Conservation (phyloP, 1,140 invertebrate species). For the Drosophila nannoptera region DNA sequence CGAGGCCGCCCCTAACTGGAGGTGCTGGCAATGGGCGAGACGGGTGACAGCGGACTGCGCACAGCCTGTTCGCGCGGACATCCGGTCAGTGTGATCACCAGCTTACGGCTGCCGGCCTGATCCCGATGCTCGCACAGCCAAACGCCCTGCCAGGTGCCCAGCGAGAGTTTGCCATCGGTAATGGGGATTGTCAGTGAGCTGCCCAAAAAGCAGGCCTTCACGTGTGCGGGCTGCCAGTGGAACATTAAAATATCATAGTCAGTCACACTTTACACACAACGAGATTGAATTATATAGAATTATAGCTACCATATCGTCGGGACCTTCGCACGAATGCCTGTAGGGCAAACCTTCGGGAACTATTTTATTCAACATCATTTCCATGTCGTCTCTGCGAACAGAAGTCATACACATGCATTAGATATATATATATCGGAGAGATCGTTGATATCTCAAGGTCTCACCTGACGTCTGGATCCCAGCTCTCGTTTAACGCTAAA, state of each 20-base stretch:
- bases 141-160: conserved; percentile 98
- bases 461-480: conserved; percentile 94
- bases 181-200: conserved; percentile 97
- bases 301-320: conserved; percentile 94
- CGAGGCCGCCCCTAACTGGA: conserved; percentile 89
- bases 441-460: not conserved
- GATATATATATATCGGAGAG: not conserved
- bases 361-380: conserved; percentile 99
- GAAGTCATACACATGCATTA: not conserved
- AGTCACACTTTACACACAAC: not conserved
- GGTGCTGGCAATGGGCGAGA: conserved; percentile 90
- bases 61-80: conserved; percentile 88
- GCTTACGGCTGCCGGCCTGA: conserved; percentile 94
- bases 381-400: conserved; percentile 91
- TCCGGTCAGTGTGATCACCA: conserved; percentile 94
- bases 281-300: not conserved
- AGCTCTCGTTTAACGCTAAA: conserved; percentile 97
- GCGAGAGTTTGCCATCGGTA: conserved; percentile 94
- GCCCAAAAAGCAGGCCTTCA: conserved; percentile 97
- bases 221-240: conserved; percentile 91
- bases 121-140: conserved; percentile 99
- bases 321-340: conserved; percentile 97
- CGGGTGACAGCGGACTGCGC: conserved; percentile 89
- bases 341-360: conserved; percentile 97
- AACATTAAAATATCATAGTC: not conserved